Base-by-base conservation (phyloP, 2,888 invertebrate species). In the Doris montereyensis region DNA sequence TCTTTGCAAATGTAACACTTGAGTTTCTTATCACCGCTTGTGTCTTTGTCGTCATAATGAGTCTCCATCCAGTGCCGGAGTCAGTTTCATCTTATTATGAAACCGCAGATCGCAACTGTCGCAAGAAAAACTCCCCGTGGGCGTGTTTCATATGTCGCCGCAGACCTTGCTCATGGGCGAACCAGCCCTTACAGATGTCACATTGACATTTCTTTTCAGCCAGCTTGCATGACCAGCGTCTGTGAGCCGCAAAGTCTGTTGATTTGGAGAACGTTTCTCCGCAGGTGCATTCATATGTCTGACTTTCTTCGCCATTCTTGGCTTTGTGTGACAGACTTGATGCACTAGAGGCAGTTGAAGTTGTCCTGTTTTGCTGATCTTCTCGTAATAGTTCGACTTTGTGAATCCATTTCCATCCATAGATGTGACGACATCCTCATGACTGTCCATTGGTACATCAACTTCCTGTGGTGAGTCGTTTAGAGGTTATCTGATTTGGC, bases 101-200 rank as follows among this genome's bases (percentile, higher is more conserved):
- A 76, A 76, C 24, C 76, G 57, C 13, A 79, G 17, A 30, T 21
- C 41, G 58, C 79, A 79, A 17, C 30, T 35, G 34, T 70, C 62
- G 57, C 79, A 79, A 34, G 62, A 65, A 35, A 75, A 58, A 21
- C 1, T 76, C 79, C 24, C 76, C 79, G 13, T 79, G 79, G 0
- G 68, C 75, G 32, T 79, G 79, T 10, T 76, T 79, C 79, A 79
- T 76, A 57, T 79, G 79, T 17, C 79, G 24, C 35, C 60, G 60
- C 1, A 79, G 58, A 10, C 79, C 79, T 28, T 52, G 30, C 21
- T 79, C 79, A 21, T 67, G 41, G 8, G 76, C 79, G 41, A 79
- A 79, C 76, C 79, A 76, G 32, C 57, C 32, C 30, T 76, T 68
- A 28, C 79, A 79, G 5, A 76, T 28, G 30, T 76, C 72, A 57